Evolutionary conservation across 1,140 invertebrate genomes (phyloP).

Genomic region (Helicorthomorpha holstii): DNA sequence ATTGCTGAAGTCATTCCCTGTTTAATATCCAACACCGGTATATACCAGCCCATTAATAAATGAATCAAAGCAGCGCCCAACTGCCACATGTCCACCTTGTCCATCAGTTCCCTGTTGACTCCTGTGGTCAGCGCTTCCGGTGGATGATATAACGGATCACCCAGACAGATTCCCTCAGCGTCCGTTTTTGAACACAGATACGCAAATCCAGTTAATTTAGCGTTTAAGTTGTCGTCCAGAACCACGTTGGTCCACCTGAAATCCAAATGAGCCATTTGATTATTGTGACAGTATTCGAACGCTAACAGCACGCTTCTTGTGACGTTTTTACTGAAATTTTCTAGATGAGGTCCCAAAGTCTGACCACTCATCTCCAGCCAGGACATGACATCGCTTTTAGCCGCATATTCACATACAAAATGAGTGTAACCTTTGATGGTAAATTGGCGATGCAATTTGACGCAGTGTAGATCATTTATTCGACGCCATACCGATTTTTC

Average conservation of each 20-base stretch:
- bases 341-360: not conserved
- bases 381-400: not conserved
- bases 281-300: not conserved
- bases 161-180: not conserved
- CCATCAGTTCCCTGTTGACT: not conserved
- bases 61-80: not conserved
- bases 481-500: not conserved
- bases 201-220: not conserved
- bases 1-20: not conserved
- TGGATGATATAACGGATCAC: not conserved
- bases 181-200: not conserved
- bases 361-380: not conserved
- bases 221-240: not conserved
- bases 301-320: not conserved
- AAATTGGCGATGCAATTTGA: not conserved
- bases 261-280: not conserved
- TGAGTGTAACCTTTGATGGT: not conserved
- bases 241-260: slow-evolving; percentile 1
- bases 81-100: slow-evolving; percentile 1
- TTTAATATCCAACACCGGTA: not conserved
- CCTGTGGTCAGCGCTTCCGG: not conserved
- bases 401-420: slow-evolving; percentile 2
- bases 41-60: not conserved
- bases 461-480: not conserved
- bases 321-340: not conserved